Base-by-base conservation (phyloP, 1,140 invertebrate species). In the Zaprionus camerounensis region DNA sequence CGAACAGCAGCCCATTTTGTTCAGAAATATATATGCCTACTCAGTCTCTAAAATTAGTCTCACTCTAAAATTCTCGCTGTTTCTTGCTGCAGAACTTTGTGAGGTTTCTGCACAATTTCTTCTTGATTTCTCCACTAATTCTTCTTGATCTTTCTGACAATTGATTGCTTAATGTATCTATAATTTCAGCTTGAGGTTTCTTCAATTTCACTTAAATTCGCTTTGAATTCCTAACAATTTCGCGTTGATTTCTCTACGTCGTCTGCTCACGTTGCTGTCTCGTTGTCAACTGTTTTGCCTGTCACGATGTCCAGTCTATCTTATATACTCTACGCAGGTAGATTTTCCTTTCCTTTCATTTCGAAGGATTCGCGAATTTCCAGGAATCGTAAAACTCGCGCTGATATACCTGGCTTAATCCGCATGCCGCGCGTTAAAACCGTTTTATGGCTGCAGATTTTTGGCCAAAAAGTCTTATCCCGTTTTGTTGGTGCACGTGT, bases 1-100 rank as follows among this genome's bases (percentile, higher is more conserved):
- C 53, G 81, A 26, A 81, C 84, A 87, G 63, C 84, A 87, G 73
- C 84, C 84, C 84, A 87, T 69, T 15, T 46, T 34, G 17, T 51
- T 55, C 31, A 51, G 31, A 3, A 31, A 38, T 55, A 1, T 38
- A 13, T 36, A 12, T 55, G 15, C 7, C 6, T n/a, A n/a, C 20
- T 15, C 2, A 24, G 9, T 20, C 7, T 28, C 17, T 3, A 41
- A n/a, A n/a, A n/a, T n/a, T n/a, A n/a, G n/a, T n/a, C n/a, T 15
- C 13, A 41, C 38, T 41, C 5, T 2, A n/a, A 5, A n/a, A 9
- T 41, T 15, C 5, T 34, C 3, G 31, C 9, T 34, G 9, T 11
- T 34, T 34, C 31, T 11, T 9, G 9, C 9, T 34, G 3, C 9
- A 11, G 9, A 34, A 11, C 9, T 34, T 11, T 3, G 0, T 11